Evolutionary conservation across 2,797 vertebrate genomes (phyloP).

Genomic region (Pogonophryne albipinna): DNA sequence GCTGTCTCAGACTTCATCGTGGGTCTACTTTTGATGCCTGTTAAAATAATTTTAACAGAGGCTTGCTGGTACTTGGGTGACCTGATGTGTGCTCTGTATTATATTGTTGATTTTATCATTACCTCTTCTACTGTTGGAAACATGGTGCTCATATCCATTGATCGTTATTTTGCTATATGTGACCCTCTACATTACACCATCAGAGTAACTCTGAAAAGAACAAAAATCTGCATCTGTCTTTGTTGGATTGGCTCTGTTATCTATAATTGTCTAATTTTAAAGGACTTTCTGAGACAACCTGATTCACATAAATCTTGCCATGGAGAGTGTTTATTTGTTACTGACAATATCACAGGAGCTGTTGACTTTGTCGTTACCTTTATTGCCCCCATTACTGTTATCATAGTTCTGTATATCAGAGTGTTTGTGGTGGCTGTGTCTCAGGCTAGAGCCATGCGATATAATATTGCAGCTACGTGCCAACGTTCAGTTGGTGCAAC

Average conservation of each 20-base stretch:
- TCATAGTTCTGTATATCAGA: too few species aligned
- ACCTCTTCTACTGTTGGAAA: constrained; percentile 10
- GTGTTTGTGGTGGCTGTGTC: too few species aligned
- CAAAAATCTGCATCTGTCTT: neutral
- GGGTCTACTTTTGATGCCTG: constrained; percentile 19
- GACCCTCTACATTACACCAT: constrained; percentile 17
- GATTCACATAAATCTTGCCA: neutral
- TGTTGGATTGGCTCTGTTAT: constrained; percentile 13
- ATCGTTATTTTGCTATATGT: constrained; percentile 37
- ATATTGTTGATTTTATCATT: neutral
- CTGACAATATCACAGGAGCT: neutral
- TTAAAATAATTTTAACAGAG: neutral
- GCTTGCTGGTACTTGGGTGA: constrained; percentile 27
- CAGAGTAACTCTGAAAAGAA: neutral
- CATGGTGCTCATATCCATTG: constrained; percentile 34
- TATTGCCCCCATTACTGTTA: neutral
- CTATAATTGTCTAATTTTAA: neutral
- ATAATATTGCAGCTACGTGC: too few species aligned
- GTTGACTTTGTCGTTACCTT: neutral
- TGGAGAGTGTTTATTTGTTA: constrained; percentile 3
- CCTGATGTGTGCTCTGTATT: constrained; percentile 13
- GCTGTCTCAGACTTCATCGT: neutral
- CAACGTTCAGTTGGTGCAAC: too few species aligned
- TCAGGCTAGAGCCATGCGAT: too few species aligned
- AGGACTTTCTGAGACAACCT: constrained; percentile 1